Conservation (phyloP, 2,888 invertebrate species). For the Amblyteles armatorius region DNA sequence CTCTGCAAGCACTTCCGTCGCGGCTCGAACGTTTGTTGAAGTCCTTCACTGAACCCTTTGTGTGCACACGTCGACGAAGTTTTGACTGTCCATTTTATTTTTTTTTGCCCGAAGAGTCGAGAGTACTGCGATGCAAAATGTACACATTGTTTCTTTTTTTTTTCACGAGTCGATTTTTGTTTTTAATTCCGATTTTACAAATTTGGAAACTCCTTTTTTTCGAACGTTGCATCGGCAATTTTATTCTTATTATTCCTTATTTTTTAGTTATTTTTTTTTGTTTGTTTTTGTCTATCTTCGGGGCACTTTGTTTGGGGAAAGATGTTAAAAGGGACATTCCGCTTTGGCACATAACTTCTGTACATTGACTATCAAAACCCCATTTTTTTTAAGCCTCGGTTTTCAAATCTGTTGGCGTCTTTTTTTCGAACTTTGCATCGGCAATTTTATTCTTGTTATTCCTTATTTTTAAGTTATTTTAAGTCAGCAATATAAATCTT, state of each 20-base stretch:
- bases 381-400: not conserved
- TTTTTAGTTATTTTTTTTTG: too few relatives aligned
- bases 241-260: not conserved
- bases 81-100: not conserved
- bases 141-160: not conserved
- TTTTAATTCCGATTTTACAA: not conserved
- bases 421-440: not conserved
- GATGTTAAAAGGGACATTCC: constrained; percentile 9
- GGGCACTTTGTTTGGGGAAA: not conserved
- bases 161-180: not conserved
- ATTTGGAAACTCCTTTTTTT: not conserved
- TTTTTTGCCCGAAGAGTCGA: not conserved
- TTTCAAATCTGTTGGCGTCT: not conserved
- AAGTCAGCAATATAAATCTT: too few relatives aligned
- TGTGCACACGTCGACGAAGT: not conserved
- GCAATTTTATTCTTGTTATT: too few relatives aligned
- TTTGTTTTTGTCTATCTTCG: too few relatives aligned
- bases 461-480: not conserved
- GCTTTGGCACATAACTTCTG: constrained; percentile 18
- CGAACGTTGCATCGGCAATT: not conserved
- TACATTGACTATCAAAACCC: constrained; percentile 37
- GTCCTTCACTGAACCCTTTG: not conserved
- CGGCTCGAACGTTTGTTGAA: constrained; percentile 66
- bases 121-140: not conserved
- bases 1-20: constrained; percentile 71